Conservation (phyloP, 2,888 invertebrate genomes). For the Cosmorhoe ocellata region DNA sequence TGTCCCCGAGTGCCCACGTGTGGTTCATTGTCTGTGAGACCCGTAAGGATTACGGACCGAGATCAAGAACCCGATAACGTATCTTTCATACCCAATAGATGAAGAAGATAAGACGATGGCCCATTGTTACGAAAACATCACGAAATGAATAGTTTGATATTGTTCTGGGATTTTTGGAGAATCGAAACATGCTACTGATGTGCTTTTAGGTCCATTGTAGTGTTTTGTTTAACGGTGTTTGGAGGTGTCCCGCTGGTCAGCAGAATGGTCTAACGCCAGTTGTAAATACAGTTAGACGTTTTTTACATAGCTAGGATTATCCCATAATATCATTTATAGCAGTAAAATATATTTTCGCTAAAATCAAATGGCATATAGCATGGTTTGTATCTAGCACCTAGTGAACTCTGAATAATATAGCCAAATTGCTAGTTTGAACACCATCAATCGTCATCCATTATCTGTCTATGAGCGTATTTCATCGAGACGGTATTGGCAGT, state of each 20-base stretch:
- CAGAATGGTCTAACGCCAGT: constrained; percentile 25
- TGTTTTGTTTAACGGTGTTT: constrained; percentile 55
- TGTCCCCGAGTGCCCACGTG: constrained; percentile 65
- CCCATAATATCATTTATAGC: constrained; percentile 3
- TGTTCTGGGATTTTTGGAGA: constrained; percentile 10
- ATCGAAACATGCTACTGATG: constrained; percentile 35
- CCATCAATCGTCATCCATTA: too few relatives aligned
- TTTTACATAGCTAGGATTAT: constrained; percentile 8
- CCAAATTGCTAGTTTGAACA: too few relatives aligned
- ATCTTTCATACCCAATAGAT: constrained; percentile 55
- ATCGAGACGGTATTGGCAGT: too few relatives aligned
- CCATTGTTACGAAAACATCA: constrained; percentile 44
- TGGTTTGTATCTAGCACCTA: neutral
- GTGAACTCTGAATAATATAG: too few relatives aligned
- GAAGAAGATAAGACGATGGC: constrained; percentile 53
- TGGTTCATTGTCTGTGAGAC: constrained; percentile 58
- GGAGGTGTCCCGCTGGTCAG: constrained; percentile 33
- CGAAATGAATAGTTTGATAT: constrained; percentile 1
- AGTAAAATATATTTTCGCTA: neutral
- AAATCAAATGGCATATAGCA: constrained; percentile 1
- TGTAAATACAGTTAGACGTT: constrained; percentile 5
- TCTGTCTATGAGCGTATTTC: too few relatives aligned
- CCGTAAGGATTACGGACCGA: constrained; percentile 52
- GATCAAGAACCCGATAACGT: constrained; percentile 59
- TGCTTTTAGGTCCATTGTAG: constrained; percentile 40